Conservation (phyloP, 2,113 vertebrate species). For the Pangasianodon hypophthalmus region DNA sequence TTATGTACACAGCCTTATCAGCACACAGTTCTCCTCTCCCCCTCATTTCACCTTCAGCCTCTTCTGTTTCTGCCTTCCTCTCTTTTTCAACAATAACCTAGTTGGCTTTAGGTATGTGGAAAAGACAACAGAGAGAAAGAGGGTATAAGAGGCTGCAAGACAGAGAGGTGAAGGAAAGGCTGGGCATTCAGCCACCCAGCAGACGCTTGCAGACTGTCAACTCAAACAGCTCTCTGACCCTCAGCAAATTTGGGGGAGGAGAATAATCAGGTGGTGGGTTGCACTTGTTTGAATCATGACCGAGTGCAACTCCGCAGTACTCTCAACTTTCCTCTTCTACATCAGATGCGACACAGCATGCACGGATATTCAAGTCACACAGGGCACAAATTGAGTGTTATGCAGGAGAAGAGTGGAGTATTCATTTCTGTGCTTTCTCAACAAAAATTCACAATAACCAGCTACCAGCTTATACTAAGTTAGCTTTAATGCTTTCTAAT, state of each 20-base stretch:
- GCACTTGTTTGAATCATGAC: neutral
- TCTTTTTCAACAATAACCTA: slow-evolving; percentile 6
- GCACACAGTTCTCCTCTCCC: slow-evolving; percentile 33
- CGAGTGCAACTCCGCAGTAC: neutral
- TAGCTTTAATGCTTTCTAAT: neutral
- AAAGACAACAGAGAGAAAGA: slow-evolving; percentile 39
- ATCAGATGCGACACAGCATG: neutral
- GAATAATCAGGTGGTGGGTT: neutral
- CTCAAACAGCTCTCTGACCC: neutral
- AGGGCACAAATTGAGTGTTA: neutral
- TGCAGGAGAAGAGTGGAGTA: neutral
- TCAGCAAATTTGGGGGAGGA: neutral
- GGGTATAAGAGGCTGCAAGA: slow-evolving; percentile 1
- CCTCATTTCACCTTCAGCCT: slow-evolving; percentile 3
- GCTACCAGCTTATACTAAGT: neutral
- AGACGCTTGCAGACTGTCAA: neutral
- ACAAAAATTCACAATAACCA: neutral
- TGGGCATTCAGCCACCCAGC: neutral
- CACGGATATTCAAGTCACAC: neutral
- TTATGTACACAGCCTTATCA: slow-evolving; percentile 9
- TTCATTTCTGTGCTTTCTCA: neutral
- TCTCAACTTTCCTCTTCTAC: neutral
- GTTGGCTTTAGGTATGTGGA: neutral
- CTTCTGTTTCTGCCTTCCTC: slow-evolving; percentile 21
- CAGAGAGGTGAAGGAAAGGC: neutral